Conservation (phyloP, 1,140 invertebrate genomes). For the Hypothenemus hampei region DNA sequence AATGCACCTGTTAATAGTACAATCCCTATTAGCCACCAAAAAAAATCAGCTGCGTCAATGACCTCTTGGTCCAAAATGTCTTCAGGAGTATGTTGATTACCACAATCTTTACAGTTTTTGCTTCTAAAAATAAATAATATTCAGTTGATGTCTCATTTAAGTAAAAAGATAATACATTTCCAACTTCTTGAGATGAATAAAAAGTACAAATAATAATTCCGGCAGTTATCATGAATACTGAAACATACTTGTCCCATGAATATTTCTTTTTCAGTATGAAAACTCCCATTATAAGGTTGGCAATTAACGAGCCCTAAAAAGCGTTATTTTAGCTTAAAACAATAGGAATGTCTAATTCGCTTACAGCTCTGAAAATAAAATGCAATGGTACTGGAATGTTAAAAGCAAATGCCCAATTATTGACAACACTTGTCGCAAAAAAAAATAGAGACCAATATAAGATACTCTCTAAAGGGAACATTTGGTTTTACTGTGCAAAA, state of each 20-base stretch:
- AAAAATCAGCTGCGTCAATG: slow-evolving; percentile 57
- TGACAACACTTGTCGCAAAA: slow-evolving; percentile 87
- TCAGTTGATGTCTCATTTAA: slow-evolving; percentile 3
- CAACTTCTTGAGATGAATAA: slow-evolving; percentile 64
- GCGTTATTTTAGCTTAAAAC: no score
- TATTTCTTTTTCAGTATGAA: slow-evolving; percentile 85
- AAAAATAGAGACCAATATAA: slow-evolving; percentile 84
- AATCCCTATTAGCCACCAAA: slow-evolving; percentile 84
- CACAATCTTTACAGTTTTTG: slow-evolving; percentile 39
- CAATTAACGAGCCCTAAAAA: slow-evolving; percentile 86
- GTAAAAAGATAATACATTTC: slow-evolving; percentile 36
- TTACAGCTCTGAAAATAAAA: slow-evolving; percentile 96
- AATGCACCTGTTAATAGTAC: slow-evolving; percentile 80
- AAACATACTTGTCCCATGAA: slow-evolving; percentile 79
- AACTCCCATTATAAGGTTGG: slow-evolving; percentile 94
- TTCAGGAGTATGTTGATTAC: slow-evolving; percentile 44
- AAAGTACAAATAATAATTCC: slow-evolving; percentile 92
- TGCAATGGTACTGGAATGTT: slow-evolving; percentile 98
- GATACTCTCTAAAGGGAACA: slow-evolving; percentile 75
- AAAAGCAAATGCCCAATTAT: slow-evolving; percentile 95
- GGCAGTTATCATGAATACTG: slow-evolving; percentile 86
- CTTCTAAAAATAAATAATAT: no score
- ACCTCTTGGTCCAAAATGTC: slow-evolving; percentile 37
- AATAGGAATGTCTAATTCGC: slow-evolving; percentile 42
- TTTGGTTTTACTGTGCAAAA: slow-evolving; percentile 73